These are phyloP conservation scores for Heteromormyrus szaboi DNA, from an alignment of 2,797 vertebrate species.

Conservation along the genomic window DNA sequence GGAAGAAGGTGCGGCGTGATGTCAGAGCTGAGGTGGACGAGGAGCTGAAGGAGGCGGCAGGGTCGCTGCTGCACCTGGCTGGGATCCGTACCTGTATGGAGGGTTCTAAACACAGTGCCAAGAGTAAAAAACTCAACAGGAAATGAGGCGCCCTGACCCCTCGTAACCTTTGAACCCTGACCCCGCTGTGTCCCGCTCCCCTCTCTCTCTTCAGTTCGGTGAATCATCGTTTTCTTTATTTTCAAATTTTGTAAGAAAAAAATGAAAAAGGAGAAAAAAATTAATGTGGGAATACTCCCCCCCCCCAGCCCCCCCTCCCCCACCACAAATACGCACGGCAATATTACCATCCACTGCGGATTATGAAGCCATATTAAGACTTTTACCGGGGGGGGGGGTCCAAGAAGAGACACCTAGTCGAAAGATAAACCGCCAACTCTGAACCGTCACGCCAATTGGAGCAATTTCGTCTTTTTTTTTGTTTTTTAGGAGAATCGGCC, in stretches of 20 bases:
- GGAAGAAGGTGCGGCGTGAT: conserved; percentile 68
- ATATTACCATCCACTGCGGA: conserved; percentile 85
- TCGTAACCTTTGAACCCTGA: conserved; percentile 53
- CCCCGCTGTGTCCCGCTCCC: conserved; percentile 59
- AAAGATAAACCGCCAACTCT: conserved; percentile 58
- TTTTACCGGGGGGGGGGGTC: conserved; percentile 45
- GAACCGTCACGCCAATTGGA: conserved; percentile 49
- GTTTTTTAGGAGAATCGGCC: conserved; percentile 34
- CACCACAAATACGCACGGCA: conserved; percentile 63
- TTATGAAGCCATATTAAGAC: conserved; percentile 98
- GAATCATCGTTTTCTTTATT: conserved; percentile 66
- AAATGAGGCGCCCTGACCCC: conserved; percentile 61
- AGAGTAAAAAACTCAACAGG: conserved; percentile 86
- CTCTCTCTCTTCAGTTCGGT: conserved; percentile 64
- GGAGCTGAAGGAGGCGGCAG: conserved; percentile 94
- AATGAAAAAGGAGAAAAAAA: neutral
- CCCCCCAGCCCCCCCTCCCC: conserved; percentile 26
- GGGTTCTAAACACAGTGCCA: conserved; percentile 84
- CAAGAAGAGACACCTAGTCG: conserved; percentile 51
- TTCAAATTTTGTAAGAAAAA: conserved; percentile 39
- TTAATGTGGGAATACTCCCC: conserved; percentile 41
- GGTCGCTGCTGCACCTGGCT: conserved; percentile 92
- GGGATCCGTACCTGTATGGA: conserved; percentile 86
- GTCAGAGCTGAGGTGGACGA: conserved; percentile 85
- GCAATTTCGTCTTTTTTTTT: conserved; percentile 46